phyloP scores from a whole-genome alignment of 2,888 invertebrate genomes.

The Lypha dubia region DNA sequence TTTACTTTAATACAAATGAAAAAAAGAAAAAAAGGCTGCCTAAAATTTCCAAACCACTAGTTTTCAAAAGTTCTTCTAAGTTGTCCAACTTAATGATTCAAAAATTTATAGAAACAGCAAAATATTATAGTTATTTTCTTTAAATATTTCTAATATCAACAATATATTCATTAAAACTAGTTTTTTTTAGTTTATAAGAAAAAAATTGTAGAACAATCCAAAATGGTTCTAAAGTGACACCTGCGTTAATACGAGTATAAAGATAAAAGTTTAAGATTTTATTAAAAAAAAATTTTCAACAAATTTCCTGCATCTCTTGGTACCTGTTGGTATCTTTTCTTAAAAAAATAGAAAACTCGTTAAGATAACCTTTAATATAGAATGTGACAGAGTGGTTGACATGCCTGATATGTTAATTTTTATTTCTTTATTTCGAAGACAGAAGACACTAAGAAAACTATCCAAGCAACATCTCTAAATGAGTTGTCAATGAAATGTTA shows the following conservation, averaged over 20 bases:
- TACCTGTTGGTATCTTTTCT: slow-evolving; percentile 9
- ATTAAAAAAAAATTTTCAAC: slow-evolving; percentile 25
- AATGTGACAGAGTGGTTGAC: slow-evolving; percentile 5
- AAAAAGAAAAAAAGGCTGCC: too few relatives aligned
- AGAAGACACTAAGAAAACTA: not conserved
- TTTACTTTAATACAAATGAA: too few relatives aligned
- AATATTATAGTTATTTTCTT: not conserved
- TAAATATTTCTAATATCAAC: not conserved
- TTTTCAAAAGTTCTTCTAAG: too few relatives aligned
- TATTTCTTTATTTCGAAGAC: slow-evolving; percentile 4
- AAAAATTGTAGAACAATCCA: not conserved
- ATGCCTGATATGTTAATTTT: slow-evolving; percentile 36
- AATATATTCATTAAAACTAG: not conserved
- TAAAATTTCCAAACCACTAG: too few relatives aligned
- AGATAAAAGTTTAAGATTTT: slow-evolving; percentile 38
- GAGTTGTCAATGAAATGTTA: too few relatives aligned
- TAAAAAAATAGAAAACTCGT: slow-evolving; percentile 7
- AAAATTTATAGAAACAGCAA: too few relatives aligned
- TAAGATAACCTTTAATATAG: slow-evolving; percentile 14
- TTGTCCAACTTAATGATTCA: too few relatives aligned
- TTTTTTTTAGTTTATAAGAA: not conserved
- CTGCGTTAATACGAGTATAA: slow-evolving; percentile 30
- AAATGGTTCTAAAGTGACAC: slow-evolving; percentile 23
- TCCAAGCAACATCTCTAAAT: too few relatives aligned
- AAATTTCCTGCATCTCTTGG: slow-evolving; percentile 20